Percentiles rank a stretch among this genome's conserved stretches.
Conservation (phyloP, 2,797 vertebrate genomes). For the Sebastes diaconus region DNA sequence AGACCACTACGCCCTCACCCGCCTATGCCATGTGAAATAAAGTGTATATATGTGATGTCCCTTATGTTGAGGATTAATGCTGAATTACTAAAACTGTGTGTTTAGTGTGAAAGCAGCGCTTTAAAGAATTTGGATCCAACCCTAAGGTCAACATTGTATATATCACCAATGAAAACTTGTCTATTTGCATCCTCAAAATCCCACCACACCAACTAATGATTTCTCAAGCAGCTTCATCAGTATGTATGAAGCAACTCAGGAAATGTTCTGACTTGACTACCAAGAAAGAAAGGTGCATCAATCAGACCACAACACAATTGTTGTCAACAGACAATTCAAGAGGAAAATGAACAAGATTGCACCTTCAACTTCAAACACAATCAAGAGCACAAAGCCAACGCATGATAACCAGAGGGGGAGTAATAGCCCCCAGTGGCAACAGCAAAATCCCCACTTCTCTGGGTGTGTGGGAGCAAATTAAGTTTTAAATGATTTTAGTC, state of each 20-base stretch:
- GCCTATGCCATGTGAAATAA: not conserved
- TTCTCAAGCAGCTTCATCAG: not conserved
- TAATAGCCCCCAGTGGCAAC: slow-evolving; percentile 9
- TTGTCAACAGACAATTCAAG: not conserved
- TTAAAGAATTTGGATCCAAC: not conserved
- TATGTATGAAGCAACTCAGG: not conserved
- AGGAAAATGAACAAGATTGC: slow-evolving; percentile 10
- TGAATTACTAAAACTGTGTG: not conserved
- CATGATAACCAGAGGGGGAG: slow-evolving; percentile 36
- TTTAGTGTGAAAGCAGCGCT: not conserved
- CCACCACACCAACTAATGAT: not conserved
- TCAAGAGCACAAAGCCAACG: slow-evolving; percentile 37
- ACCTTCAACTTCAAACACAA: slow-evolving; percentile 16
- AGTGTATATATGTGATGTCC: not conserved
- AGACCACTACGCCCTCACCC: not conserved
- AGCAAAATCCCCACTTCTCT: slow-evolving; percentile 49
- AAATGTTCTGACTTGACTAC: not conserved
- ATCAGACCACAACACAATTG: slow-evolving; percentile 5
- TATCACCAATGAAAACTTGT: not conserved
- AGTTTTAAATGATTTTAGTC: slow-evolving; percentile 62
- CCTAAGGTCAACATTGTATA: not conserved
- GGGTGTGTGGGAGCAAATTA: slow-evolving; percentile 69
- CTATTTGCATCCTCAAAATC: not conserved
- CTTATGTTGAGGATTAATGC: not conserved
- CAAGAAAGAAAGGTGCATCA: not conserved